Evolutionary conservation across 2,888 invertebrate species (phyloP), one percentile per base, ranked within the genome.

Genomic region (Cephus rjabovi): DNA sequence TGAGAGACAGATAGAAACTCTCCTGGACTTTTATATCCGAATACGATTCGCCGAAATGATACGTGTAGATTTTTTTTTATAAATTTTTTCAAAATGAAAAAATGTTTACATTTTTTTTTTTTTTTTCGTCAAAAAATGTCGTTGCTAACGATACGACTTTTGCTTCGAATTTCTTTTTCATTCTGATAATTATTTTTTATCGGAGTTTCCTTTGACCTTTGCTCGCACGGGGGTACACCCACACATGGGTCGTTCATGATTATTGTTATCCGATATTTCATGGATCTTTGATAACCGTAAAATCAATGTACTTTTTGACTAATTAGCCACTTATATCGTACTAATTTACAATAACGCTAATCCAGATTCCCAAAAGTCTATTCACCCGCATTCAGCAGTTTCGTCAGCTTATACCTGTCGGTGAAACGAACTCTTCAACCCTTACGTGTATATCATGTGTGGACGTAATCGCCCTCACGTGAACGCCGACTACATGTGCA

Each of bases 241-340:
- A 35, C 12, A 35, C 1, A 1, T 35, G 23, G 40, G 0, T 56
- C 40, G 23, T 56, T 56, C 23, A 23, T 23, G 56, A 56, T 56
- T 56, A 9, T 56, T 56, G 23, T 56, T 23, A 23, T 56, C 23
- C 9, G 9, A 23, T 23, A 56, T 23, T 6, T 0, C 23, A 23
- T 23, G 23, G 23, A 56, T 56, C 23, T 9, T 34, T 30, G 15
- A 34, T 33, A 30, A 30, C 71, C 71, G 23, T 71, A 12, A 30
- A 9, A 71, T 23, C 56, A 23, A 23, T 15, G 9, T 23, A 23
- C 80, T 79, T 80, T 84, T 80, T 71, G 82, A 83, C 87, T 87
- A 88, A 88, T 89, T 89, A 89, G 83, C 79, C 83, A 78, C 81
- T 81, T 84, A 85, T 88, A 86, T 85, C 83, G 79, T 84, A 84